Base-by-base conservation (phyloP, 2,113 vertebrate genomes). In the Dissostichus mawsoni region DNA sequence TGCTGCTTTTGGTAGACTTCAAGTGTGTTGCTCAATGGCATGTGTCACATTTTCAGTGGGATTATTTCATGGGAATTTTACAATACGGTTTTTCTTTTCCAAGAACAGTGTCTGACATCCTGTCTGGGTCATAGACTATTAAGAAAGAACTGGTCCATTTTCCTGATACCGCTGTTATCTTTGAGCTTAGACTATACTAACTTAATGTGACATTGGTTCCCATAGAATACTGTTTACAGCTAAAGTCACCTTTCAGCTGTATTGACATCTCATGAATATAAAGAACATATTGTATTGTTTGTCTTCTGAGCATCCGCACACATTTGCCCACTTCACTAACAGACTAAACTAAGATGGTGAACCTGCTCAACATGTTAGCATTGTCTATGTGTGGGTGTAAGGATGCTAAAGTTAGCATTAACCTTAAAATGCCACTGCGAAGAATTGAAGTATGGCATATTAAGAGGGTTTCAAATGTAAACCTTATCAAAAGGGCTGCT, bases 171-270 rank as follows among this genome's bases (percentile, higher is more conserved):
- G 45, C 56, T 44, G 65, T 87, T 89, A 86, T 90, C 89, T 83
- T 86, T 74, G 76, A 90, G 90, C 75, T 84, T 86, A 92, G 92
- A 91, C 91, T 81, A 92, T 80, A 90, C 89, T 90, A 83, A 89
- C 71, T 81, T 53, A 29, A 63, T 10, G 48, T 91, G 89, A 80
- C 92, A 90, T 89, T 89, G 90, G 89, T 89, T 92, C 88, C 84
- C 91, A 90, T 87, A 67, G 66, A 48, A 29, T 75, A 51, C 65
- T 74, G 69, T 80, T 52, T 47, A 58, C 20, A 36, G 67, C 75
- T 11, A 52, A 69, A 66, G 63, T 59, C 61, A 62, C 36, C 65
- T 44, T 65, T 50, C 16, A 41, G 56, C 56, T 70, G 64, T 74
- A 25, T 61, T 75, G 67, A 83, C 68, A 64, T 76, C 61, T 62